Conservation (phyloP, 2,888 invertebrate genomes). For the Onthophagus sagittarius region DNA sequence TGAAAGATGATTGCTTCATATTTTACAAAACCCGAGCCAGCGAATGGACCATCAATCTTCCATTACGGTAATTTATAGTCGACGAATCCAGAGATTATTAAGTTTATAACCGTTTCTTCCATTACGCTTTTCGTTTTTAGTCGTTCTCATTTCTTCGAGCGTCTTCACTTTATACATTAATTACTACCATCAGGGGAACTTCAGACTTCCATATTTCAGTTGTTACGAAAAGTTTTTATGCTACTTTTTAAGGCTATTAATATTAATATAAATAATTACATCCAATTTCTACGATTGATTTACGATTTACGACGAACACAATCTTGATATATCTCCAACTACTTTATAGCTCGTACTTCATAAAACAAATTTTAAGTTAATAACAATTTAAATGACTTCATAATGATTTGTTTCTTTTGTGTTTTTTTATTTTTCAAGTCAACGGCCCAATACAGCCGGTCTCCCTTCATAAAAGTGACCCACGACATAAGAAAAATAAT, state of each 20-base stretch:
- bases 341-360: too few relatives aligned
- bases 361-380: too few relatives aligned
- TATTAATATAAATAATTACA: background rate
- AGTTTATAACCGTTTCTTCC: slow-evolving; percentile 9
- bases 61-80: slow-evolving; percentile 10
- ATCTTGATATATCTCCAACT: too few relatives aligned
- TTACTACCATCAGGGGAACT: background rate
- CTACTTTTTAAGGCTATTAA: background rate
- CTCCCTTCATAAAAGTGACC: background rate
- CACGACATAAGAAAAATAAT: background rate
- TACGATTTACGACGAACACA: too few relatives aligned
- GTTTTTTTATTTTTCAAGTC: background rate
- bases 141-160: background rate
- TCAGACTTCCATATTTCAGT: background rate
- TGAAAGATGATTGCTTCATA: slow-evolving; percentile 11
- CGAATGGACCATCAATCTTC: slow-evolving; percentile 9
- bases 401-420: too few relatives aligned
- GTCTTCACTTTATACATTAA: background rate
- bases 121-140: background rate
- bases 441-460: background rate
- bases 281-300: background rate
- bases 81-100: slow-evolving; percentile 6
- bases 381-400: too few relatives aligned
- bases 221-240: background rate
- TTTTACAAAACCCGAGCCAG: slow-evolving; percentile 10